Evolutionary conservation across 2,797 vertebrate genomes (phyloP), one percentile per base, ranked within the genome.

Genomic region (Holocentrus rufus): DNA sequence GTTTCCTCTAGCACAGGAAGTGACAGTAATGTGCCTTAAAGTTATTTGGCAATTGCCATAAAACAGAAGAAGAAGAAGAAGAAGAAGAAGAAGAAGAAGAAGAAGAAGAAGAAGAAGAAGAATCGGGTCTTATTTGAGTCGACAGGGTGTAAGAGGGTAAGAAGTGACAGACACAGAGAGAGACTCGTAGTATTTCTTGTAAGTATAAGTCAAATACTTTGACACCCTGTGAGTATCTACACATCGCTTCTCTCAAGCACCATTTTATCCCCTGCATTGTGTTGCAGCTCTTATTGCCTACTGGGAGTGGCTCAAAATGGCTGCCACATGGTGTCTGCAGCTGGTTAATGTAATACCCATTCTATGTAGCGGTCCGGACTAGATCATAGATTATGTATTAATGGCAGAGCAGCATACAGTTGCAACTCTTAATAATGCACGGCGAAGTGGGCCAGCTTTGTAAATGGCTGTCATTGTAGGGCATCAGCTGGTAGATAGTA

Each of bases 371-470:
- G 25, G 17, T 6, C 8, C 39, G 30, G 11, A 34, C 63, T 54
- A 50, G 11, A 27, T 53, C n/a, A 57, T 39, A 70, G 58, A 73
- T 71, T 42, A 73, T 54, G 59, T 42, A 81, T 86, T 74, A 61
- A 79, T 83, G 53, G 77, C 22, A 18, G 36, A 59, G 47, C 14
- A 72, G 65, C 52, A 61, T 67, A 42, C 61, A 53, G 61, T 39
- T 20, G 59, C 36, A 57, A 69, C 65, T 65, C 55, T 67, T 84
- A 66, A 36, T 58, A 80, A 76, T 72, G 71, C 72, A 68, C 22
- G 47, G 59, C 54, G 68, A 85, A 85, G 62, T 84, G 76, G 77
- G 77, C 73, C 83, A 85, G 74, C 79, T 74, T 77, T 72, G 56
- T 42, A 78, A 83, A 78, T 60, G 74, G 31, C 63, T 79, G 80